Evolutionary conservation across 2,113 vertebrate species (phyloP).

Genomic region (Pelmatolapia mariae): DNA sequence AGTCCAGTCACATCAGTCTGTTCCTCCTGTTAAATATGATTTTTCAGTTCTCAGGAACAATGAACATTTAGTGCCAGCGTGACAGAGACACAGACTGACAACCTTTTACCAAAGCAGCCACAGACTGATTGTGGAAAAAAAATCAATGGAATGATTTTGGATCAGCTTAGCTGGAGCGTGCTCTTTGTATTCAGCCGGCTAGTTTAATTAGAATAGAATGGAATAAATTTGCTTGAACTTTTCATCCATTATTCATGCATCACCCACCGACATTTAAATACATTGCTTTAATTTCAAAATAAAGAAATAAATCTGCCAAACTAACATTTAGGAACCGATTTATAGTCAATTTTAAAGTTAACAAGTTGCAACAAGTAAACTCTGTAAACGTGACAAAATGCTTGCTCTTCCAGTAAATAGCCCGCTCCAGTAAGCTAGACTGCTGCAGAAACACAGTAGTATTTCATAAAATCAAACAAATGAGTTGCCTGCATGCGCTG

Average conservation of each 20-base stretch:
- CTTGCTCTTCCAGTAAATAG: not conserved
- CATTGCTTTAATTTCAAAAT: slow-evolving; percentile 31
- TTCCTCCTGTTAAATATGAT: not conserved
- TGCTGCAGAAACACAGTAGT: not conserved
- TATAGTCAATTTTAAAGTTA: not conserved
- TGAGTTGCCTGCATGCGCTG: slow-evolving; percentile 5
- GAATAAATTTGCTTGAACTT: slow-evolving; percentile 54
- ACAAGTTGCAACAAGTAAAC: not conserved
- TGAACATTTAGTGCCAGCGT: not conserved
- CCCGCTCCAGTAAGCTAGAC: not conserved
- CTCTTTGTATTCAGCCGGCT: slow-evolving; percentile 44
- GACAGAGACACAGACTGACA: not conserved
- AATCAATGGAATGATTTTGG: slow-evolving; percentile 54
- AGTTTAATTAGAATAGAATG: slow-evolving; percentile 49
- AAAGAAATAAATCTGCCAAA: not conserved
- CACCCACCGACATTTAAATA: slow-evolving; percentile 3
- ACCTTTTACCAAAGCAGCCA: slow-evolving; percentile 1
- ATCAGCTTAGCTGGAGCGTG: slow-evolving; percentile 35
- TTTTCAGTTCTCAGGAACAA: not conserved
- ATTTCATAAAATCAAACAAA: slow-evolving; percentile 24
- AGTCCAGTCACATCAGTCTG: not conserved
- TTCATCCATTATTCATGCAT: slow-evolving; percentile 49
- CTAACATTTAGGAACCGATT: slow-evolving; percentile 5
- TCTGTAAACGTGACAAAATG: not conserved
- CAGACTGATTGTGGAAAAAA: slow-evolving; percentile 25